A percentile compares a stretch with the other conserved stretches of the same genome.
Evolutionary conservation across 2,113 vertebrate species (phyloP).

Genomic region (Tenrec ecaudatus): DNA sequence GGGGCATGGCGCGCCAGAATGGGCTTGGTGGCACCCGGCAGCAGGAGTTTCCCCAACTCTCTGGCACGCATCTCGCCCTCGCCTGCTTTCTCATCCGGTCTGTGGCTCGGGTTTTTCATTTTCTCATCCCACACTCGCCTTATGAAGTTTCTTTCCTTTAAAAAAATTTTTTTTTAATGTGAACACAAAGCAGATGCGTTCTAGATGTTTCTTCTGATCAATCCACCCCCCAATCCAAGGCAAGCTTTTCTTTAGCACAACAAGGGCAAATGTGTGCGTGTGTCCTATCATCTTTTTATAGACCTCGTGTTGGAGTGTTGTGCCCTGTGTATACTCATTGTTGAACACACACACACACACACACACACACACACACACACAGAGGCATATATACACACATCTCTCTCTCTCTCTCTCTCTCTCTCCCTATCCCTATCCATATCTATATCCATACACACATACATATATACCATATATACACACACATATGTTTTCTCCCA

Average conservation of each 20-base stretch:
- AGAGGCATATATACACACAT: no score
- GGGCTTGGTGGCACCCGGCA: no score
- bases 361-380: no score
- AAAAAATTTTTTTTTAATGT: neutral
- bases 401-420: no score
- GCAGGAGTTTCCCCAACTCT: no score
- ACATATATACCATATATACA: no score
- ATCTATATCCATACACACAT: no score
- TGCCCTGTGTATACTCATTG: neutral
- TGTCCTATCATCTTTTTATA: neutral
- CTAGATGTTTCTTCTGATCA: conserved; percentile 28
- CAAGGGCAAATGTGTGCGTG: neutral
- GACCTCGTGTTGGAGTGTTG: neutral
- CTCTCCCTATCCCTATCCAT: no score
- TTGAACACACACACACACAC: neutral
- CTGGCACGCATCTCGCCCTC: neutral
- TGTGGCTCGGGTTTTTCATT: neutral
- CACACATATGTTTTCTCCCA: neutral
- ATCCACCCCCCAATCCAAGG: neutral
- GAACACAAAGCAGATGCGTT: neutral
- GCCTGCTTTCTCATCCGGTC: neutral
- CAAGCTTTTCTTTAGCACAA: neutral
- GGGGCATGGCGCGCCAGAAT: no score
- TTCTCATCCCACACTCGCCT: neutral
- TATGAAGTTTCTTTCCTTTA: neutral